Base-by-base conservation (phyloP, 2,113 vertebrate species). In the Aldabrachelys gigantea region DNA sequence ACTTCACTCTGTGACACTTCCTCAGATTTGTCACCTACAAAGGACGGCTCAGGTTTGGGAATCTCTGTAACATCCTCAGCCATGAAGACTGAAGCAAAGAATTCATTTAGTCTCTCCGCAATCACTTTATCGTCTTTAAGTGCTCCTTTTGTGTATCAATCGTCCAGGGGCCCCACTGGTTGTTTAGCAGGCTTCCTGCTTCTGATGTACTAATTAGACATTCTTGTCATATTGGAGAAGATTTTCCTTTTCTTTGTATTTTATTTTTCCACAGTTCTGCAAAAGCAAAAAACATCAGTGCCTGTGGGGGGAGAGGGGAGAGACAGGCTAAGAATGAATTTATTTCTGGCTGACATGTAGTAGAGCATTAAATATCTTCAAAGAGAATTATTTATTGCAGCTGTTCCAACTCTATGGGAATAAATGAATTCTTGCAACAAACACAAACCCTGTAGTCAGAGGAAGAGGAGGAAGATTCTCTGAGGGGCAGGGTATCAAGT, bases 311-410 rank as follows among this genome's bases (percentile, higher is more conserved):
- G 47, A 92, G 50, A 65, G 10, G 0, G 1, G 50, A 47, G 76
- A 54, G 22, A 17, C 0, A 0, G 4, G 41, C 1, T 0, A 44
- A 78, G 57, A 54, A 16, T 0, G 10, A 53, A 17, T 10, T 62
- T 53, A 25, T 9, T 89, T 57, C 82, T 65, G 78, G 83, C 80
- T 22, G 35, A 29, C 5, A 8, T 47, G 6, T 80, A 83, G 88
- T 38, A 31, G 29, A 89, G 35, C 75, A 59, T 35, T 31, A 44
- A 21, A 52, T 3, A 49, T 6, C 89, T 78, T 53, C 76, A 90
- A 78, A 85, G 49, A 80, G 49, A 82, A 85, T 57, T 41, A 50
- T 62, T 88, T 84, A 24, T 1, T 4, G 57, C 22, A 47, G 54
- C 50, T 52, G 50, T 44, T 38, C 62, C 53, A 6, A 50, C 53